Evolutionary conservation across 2,797 vertebrate genomes (phyloP).

Genomic region (Oreochromis grahami): DNA sequence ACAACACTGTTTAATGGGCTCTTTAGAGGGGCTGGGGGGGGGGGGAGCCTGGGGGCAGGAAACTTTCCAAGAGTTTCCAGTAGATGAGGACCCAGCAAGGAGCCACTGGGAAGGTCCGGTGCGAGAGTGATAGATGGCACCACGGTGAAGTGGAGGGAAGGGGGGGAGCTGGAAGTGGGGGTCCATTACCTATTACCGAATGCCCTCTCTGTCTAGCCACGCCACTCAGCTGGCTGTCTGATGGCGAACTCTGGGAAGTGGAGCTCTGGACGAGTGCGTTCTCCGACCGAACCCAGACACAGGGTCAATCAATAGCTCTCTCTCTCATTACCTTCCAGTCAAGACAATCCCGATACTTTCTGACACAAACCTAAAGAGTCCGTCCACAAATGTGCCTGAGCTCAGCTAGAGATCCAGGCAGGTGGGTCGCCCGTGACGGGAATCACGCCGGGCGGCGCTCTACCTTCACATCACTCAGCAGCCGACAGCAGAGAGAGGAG

Average conservation of each 20-base stretch:
- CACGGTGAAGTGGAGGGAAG: constrained; percentile 36
- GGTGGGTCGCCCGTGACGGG: not conserved
- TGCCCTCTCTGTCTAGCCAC: constrained; percentile 53
- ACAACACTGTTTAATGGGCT: constrained; percentile 79
- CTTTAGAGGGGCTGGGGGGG: constrained; percentile 53
- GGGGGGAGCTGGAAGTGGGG: constrained; percentile 40
- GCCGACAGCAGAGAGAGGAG: not conserved
- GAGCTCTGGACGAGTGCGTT: constrained; percentile 40
- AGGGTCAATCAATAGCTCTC: constrained; percentile 54
- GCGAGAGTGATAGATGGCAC: constrained; percentile 69
- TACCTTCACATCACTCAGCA: not conserved
- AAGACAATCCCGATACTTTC: constrained; percentile 15
- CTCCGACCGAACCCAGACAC: constrained; percentile 41
- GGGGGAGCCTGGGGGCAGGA: constrained; percentile 37
- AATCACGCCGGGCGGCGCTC: not conserved
- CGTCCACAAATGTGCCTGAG: not conserved
- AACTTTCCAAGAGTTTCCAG: constrained; percentile 79
- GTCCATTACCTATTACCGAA: constrained; percentile 64
- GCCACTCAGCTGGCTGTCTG: constrained; percentile 35
- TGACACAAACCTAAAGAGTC: constrained; percentile 11
- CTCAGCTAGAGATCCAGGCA: not conserved
- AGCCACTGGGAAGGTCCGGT: constrained; percentile 57
- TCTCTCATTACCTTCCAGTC: constrained; percentile 37
- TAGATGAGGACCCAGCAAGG: constrained; percentile 67
- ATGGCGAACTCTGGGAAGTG: constrained; percentile 52